Evolutionary conservation across 2,888 invertebrate species (phyloP), one percentile per base, ranked within the genome.

Genomic region (Catocala sponsa): DNA sequence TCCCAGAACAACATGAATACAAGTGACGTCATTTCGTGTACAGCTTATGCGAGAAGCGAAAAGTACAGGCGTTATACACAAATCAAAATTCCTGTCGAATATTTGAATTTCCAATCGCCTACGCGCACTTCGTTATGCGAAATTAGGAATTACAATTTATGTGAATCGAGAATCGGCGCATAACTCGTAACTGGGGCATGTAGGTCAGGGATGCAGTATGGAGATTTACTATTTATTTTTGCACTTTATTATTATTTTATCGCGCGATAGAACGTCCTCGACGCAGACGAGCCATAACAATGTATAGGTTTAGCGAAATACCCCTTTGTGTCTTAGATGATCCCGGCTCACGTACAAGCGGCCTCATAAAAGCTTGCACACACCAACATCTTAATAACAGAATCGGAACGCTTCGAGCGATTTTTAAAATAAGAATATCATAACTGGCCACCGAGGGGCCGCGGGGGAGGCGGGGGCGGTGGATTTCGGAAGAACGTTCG

Each of bases 391-490:
- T 92, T 94, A 92, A 92, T 93, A 93, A 91, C 92, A 86, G 91
- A 91, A 91, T 91, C 91, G 87, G 90, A 92, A 91, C 91, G 92
- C 93, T 91, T 87, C 89, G 85, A 90, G 92, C 91, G 90, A 91
- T 92, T 91, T 77, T 88, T 89, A 89, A 94, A 93, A 93, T 93
- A 92, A 93, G 91, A 93, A 92, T 91, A 92, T 91, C 90, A 91
- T 92, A 92, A 91, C 92, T 91, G 92, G 91, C 91, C 92, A 90
- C 83, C 83, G 87, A 87, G 88, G 80, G 81, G 63, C 66, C 66
- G 11, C 72, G 68, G 78, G 72, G 74, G 79, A 80, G 82, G 73
- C 70, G 72, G 76, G 82, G 84, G 82, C 72, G 89, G 88, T 77
- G 90, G 91, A 91, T 91, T 92, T 92, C 91, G 91, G 91, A 91